Evolutionary conservation across 2,888 invertebrate species (phyloP), one percentile per base, ranked within the genome.

Genomic region (Slavum lentiscoides): DNA sequence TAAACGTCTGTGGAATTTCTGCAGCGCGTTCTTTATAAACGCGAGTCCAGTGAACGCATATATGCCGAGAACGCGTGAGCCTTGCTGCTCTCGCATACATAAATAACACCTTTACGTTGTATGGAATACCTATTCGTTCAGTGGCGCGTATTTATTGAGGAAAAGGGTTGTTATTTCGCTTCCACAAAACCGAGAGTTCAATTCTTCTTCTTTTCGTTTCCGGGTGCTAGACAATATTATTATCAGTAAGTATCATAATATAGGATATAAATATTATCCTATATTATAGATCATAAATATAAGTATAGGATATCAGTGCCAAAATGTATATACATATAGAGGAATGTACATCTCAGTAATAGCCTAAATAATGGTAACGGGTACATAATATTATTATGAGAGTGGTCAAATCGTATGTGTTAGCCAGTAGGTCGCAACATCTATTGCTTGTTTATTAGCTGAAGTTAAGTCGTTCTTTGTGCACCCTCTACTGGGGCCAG

Each of bases 1-100:
- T 72, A 80, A 80, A 66, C 19, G 64, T 80, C 58, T 58, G 30
- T n/a, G 23, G 72, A 72, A 80, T 80, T 72, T 62, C 39, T 58
- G 55, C 15, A 30, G n/a, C 30, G 30, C 70, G 49, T 39, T 53
- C 17, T 69, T 39, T 23, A 43, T 9, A 55, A 74, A 55, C 55
- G 55, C 11, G 17, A 21, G 55, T 21, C 55, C 21, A 55, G 64
- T 21, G 55, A 74, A 21, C 49, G 19, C 19, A 19, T 74, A 62
- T 49, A 13, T 3, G 1, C 30, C 30, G 30, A 30, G 30, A 30
- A 1, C 43, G 43, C 43, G 43, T 43, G 7, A 9, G 43, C 11
- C 11, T 1, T 73, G 19, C 30, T 2, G 19, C 13, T 49, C 13
- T 19, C 30, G 30, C 30, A 43, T 30, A 8, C 61, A 73, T 49